Evolutionary conservation across 2,113 vertebrate species (phyloP).

Genomic region (Danionella cerebrum): DNA sequence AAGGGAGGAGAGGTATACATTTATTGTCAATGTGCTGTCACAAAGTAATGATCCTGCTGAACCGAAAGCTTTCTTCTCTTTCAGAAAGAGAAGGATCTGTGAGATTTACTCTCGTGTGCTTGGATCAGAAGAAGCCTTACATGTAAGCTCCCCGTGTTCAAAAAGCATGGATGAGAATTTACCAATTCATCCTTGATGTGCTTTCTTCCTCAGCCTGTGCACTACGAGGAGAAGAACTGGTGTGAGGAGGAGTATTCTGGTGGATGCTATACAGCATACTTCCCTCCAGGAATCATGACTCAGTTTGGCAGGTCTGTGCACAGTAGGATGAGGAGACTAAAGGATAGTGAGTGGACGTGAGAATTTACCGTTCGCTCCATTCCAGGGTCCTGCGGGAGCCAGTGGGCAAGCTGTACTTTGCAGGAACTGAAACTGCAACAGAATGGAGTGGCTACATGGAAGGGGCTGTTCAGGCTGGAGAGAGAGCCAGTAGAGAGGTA

Average conservation of each 20-base stretch:
- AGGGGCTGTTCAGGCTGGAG: conserved; percentile 88
- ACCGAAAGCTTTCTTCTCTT: conserved; percentile 4
- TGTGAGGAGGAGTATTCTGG: conserved; percentile 95
- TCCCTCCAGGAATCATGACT: conserved; percentile 89
- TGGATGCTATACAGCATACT: conserved; percentile 92
- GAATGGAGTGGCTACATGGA: conserved; percentile 98
- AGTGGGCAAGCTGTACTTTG: conserved; percentile 78
- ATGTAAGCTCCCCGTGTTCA: conserved; percentile 67
- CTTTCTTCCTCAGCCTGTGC: conserved; percentile 70
- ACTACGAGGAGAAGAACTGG: conserved; percentile 99
- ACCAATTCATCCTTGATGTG: not conserved
- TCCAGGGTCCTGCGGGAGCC: conserved; percentile 84
- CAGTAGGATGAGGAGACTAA: not conserved
- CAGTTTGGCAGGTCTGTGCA: conserved; percentile 80
- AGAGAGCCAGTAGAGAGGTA: conserved; percentile 92
- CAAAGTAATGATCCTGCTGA: not conserved
- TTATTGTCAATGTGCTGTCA: not conserved
- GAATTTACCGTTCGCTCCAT: not conserved
- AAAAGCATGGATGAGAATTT: not conserved
- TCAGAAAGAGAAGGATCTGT: conserved; percentile 80
- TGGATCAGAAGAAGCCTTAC: conserved; percentile 79
- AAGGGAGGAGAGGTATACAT: conserved; percentile 82
- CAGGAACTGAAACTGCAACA: conserved; percentile 90
- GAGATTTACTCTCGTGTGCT: conserved; percentile 87
- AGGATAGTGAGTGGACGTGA: not conserved